Conservation (phyloP, 2,797 vertebrate species). For the Macroramphosus scolopax region DNA sequence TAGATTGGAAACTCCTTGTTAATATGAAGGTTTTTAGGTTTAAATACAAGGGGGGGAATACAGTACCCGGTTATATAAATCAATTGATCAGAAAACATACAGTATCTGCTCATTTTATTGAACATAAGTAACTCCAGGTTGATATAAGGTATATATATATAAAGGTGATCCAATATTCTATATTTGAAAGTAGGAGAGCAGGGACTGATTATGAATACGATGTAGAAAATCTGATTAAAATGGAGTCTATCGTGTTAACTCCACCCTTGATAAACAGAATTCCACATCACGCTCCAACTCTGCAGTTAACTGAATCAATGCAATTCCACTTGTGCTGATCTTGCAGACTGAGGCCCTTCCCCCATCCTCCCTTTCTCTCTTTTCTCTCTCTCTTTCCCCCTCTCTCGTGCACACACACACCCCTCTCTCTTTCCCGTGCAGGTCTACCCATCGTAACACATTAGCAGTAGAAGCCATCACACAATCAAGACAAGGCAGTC, state of each 20-base stretch:
- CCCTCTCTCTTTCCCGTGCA: slow-evolving; percentile 54
- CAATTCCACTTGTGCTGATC: slow-evolving; percentile 83
- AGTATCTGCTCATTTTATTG: slow-evolving; percentile 12
- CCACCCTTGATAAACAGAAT: slow-evolving; percentile 78
- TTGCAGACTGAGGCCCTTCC: slow-evolving; percentile 78
- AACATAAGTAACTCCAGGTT: slow-evolving; percentile 25
- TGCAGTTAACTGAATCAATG: slow-evolving; percentile 83
- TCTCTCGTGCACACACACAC: slow-evolving; percentile 38
- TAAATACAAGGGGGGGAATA: slow-evolving; percentile 7
- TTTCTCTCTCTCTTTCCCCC: slow-evolving; percentile 19
- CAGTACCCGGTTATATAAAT: slow-evolving; percentile 23
- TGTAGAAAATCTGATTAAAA: slow-evolving; percentile 66
- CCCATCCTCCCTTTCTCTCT: slow-evolving; percentile 53
- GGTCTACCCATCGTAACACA: slow-evolving; percentile 78
- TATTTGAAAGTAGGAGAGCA: slow-evolving; percentile 37
- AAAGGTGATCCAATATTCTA: slow-evolving; percentile 28
- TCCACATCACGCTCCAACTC: slow-evolving; percentile 80
- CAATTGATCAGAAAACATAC: slow-evolving; percentile 1
- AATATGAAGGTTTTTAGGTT: neutral
- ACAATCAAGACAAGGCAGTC: slow-evolving; percentile 77
- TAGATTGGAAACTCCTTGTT: neutral
- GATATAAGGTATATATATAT: too few relatives aligned
- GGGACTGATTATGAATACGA: slow-evolving; percentile 57
- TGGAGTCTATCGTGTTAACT: slow-evolving; percentile 70
- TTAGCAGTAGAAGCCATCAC: slow-evolving; percentile 78